Evolutionary conservation across 2,113 vertebrate species (phyloP), one percentile per base, ranked within the genome.

Genomic region (Phaethon lepturus): DNA sequence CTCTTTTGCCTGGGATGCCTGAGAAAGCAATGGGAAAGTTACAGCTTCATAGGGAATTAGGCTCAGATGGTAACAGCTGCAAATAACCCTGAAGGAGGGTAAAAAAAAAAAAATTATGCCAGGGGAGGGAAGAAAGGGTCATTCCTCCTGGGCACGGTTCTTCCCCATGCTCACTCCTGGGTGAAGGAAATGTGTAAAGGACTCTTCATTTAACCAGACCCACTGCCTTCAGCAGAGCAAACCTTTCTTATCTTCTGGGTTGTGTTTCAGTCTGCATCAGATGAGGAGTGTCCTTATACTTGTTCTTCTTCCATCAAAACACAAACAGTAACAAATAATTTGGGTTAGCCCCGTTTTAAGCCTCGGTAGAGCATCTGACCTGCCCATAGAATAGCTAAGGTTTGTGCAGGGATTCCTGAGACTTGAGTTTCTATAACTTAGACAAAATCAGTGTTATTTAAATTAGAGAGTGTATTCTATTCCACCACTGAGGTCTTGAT

Each of bases 61-160:
- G 72, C 59, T 81, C 67, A 69, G 91, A 74, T 56, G 28, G 17
- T 35, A 55, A 86, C 68, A 93, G 69, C 29, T 59, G 44, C 16
- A 55, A 62, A 81, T 35, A 59, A 59, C 25, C 49, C 71, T 20
- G 19, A 79, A 81, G 47, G 23, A 45, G 9, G 3, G 29, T 20
- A 62, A 25, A 60, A 47, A 56, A 77, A 38, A 40, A 5, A n/a
- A 3, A 26, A 4, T 62, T 44, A 26, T 35, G 15, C 11, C 1
- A n/a, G 49, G 28, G 29, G 5, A 47, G 11, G 24, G 20, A 53
- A 68, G 42, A 58, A 67, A 45, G 20, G 7, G 35, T 68, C 2
- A 1, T 6, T 73, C 26, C 14, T 78, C 8, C 1, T 3, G 35
- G 53, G 5, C 14, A 29, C 0, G 2, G 22, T n/a, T 74, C 25